Evolutionary conservation across 1,140 invertebrate species (phyloP).

Genomic region (Cyphomyrmex costatus): DNA sequence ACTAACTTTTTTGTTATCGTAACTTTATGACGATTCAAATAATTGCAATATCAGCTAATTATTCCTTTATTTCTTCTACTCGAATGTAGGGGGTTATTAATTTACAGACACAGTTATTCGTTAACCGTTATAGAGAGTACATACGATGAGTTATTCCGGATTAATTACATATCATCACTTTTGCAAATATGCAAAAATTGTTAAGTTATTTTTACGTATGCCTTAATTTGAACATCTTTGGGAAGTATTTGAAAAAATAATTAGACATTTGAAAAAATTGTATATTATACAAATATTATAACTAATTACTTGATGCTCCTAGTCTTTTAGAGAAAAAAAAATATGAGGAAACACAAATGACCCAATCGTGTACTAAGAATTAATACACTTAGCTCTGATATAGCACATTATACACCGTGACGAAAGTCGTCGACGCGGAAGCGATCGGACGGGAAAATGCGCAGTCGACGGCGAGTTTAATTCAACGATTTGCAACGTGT

Average conservation of each 20-base stretch:
- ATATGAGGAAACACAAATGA: too few relatives aligned
- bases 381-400: conserved; percentile 5
- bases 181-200: too few relatives aligned
- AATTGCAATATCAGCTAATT: neutral
- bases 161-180: too few relatives aligned
- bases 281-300: too few relatives aligned
- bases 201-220: too few relatives aligned
- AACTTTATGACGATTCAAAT: neutral
- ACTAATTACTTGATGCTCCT: too few relatives aligned
- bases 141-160: too few relatives aligned
- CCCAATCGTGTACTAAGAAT: neutral
- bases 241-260: too few relatives aligned
- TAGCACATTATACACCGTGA: neutral
- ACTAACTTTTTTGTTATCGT: neutral
- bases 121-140: neutral
- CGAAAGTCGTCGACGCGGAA: conserved; percentile 47
- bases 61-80: neutral
- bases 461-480: conserved; percentile 67
- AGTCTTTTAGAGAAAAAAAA: too few relatives aligned
- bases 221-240: too few relatives aligned
- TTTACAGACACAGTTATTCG: conserved; percentile 37
- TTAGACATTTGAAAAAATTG: too few relatives aligned
- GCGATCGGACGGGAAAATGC: conserved; percentile 41
- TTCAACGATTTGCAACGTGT: conserved; percentile 76
- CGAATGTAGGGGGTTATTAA: neutral